phyloP scores from a whole-genome alignment of 2,797 vertebrate genomes.

The Anas bernieri region DNA sequence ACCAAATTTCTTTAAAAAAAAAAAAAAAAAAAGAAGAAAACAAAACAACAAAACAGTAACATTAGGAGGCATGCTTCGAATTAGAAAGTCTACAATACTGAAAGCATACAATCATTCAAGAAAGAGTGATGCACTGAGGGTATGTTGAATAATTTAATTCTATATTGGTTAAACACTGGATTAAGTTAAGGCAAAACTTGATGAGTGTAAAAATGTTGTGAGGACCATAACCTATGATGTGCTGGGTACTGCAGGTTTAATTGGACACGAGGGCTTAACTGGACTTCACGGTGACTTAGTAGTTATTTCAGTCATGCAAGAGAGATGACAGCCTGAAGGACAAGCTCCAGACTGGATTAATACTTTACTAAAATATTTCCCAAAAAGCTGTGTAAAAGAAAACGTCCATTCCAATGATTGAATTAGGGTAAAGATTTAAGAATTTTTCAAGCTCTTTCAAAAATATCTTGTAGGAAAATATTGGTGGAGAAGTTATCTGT shows the following conservation, averaged over 20 bases:
- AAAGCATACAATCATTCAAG: not conserved
- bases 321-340: not conserved
- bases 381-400: not conserved
- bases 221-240: not conserved
- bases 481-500: not conserved
- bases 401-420: not conserved
- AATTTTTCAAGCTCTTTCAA: not conserved
- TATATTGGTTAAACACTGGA: not conserved
- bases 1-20: not conserved
- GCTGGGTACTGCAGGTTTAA: not conserved
- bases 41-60: rapidly evolving
- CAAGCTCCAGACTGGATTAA: not conserved
- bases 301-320: not conserved
- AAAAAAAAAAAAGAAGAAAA: not conserved
- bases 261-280: not conserved
- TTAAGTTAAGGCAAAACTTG: not conserved
- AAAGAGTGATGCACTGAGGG: not conserved
- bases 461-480: not conserved
- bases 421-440: not conserved
- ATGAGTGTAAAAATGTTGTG: not conserved
- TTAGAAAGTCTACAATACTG: not conserved
- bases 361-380: not conserved
- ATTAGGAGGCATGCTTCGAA: not conserved
- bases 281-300: not conserved
- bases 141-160: not conserved